A percentile compares a stretch with the other conserved stretches of the same genome.
These are phyloP conservation scores for Clunio marinus DNA, from an alignment of 2,888 invertebrate species.

Conservation along the genomic window DNA sequence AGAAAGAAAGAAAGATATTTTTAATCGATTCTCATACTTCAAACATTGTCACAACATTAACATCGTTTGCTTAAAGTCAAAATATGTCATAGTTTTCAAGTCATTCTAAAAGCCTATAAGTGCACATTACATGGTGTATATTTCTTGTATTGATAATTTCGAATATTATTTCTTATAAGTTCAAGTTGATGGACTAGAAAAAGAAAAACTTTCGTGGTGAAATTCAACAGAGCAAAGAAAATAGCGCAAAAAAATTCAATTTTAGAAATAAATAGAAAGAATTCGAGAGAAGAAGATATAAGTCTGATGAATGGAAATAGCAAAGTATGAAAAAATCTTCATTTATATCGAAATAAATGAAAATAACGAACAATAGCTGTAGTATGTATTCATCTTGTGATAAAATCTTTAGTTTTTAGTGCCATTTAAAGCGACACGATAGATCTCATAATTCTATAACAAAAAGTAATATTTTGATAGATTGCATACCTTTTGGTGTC, in stretches of 20 bases:
- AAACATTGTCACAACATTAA: too few relatives aligned
- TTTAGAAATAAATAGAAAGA: constrained; percentile 7
- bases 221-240: constrained; percentile 8
- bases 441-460: constrained; percentile 6
- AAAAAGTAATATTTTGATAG: not conserved
- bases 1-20: too few relatives aligned
- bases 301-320: not conserved
- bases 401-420: not conserved
- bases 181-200: too few relatives aligned
- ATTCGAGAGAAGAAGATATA: not conserved
- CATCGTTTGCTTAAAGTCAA: too few relatives aligned
- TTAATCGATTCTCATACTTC: too few relatives aligned
- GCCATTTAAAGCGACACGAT: constrained; percentile 3
- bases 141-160: too few relatives aligned
- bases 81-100: too few relatives aligned
- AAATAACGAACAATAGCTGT: too few relatives aligned
- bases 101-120: too few relatives aligned
- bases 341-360: not conserved
- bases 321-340: not conserved
- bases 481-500: not conserved
- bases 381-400: not conserved
- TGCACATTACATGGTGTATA: too few relatives aligned
- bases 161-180: too few relatives aligned
- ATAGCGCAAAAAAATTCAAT: not conserved
- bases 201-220: not conserved